Evolutionary conservation across 2,888 invertebrate species (phyloP).

Genomic region (Trissonchulus sp.): DNA sequence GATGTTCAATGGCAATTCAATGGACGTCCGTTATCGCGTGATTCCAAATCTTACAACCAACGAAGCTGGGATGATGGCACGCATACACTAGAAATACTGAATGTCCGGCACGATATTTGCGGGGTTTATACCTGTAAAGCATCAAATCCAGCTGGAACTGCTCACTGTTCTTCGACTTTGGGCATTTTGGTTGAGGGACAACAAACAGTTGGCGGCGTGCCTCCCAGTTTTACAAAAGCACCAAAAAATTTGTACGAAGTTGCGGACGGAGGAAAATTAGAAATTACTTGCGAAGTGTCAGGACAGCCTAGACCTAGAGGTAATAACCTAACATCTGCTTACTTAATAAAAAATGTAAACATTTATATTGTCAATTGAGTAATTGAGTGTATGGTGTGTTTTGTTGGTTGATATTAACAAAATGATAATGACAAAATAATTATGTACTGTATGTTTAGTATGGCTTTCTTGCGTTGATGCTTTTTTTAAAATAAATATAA

Average conservation of each 20-base stretch:
- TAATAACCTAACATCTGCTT: no score
- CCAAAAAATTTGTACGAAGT: constrained; percentile 41
- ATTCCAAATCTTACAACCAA: constrained; percentile 25
- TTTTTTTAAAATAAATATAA: no score
- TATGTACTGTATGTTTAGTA: no score
- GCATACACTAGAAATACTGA: constrained; percentile 41
- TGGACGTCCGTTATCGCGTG: constrained; percentile 43
- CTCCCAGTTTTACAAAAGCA: constrained; percentile 39
- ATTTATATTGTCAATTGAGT: no score
- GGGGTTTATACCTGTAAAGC: constrained; percentile 48
- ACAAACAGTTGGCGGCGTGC: constrained; percentile 30
- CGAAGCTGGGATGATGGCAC: constrained; percentile 43
- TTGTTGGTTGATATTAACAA: no score
- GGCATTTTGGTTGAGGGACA: constrained; percentile 2
- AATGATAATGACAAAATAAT: no score
- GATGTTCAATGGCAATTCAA: constrained; percentile 47
- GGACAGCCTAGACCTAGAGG: constrained; percentile 41
- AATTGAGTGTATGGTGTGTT: no score
- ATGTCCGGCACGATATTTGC: constrained; percentile 39
- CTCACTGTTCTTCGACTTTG: constrained; percentile 17
- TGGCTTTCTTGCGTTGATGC: no score
- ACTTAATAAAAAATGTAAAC: no score
- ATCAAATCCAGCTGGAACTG: constrained; percentile 37
- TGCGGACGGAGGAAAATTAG: constrained; percentile 40
- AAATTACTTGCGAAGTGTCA: constrained; percentile 39